Percentiles rank a stretch among this genome's conserved stretches.
Evolutionary conservation across 30 jellyfish, hydroid and myxozoan genomes (phyloP).

Genomic region (Catostylus mosaicus): DNA sequence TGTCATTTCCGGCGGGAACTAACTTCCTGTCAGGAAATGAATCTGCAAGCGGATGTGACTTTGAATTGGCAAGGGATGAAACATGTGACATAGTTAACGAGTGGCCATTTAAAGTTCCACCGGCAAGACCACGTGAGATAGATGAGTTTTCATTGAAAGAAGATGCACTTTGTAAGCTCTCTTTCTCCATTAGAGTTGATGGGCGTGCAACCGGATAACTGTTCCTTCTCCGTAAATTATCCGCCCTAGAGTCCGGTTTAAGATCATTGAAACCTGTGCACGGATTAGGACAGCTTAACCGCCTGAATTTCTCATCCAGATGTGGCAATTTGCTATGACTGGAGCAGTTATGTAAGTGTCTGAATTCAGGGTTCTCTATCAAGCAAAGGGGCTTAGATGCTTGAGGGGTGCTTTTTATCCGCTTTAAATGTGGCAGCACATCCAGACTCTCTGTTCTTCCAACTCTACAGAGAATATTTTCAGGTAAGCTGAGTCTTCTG

Average conservation of each 20-base stretch:
- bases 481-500: conserved; percentile 41
- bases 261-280: not conserved
- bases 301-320: conserved; percentile 12
- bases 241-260: not conserved
- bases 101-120: no score
- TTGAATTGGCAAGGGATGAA: no score
- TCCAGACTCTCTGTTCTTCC: conserved; percentile 19
- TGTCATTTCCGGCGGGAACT: no score
- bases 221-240: conserved; percentile 10
- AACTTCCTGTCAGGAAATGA: not conserved
- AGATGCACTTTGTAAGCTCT: not conserved
- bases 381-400: conserved; percentile 54
- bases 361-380: conserved; percentile 24
- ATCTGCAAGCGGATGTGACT: not conserved
- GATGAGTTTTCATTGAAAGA: no score
- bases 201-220: conserved; percentile 18
- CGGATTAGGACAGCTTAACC: conserved; percentile 40
- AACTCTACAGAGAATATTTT: conserved; percentile 6
- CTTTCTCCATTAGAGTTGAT: not conserved
- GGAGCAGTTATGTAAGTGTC: conserved; percentile 52
- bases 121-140: no score
- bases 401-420: conserved; percentile 30
- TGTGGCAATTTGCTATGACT: conserved; percentile 62
- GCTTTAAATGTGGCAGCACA: conserved; percentile 35
- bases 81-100: no score